Evolutionary conservation across 2,888 invertebrate species (phyloP).

Genomic region (Miltochrista miniata): DNA sequence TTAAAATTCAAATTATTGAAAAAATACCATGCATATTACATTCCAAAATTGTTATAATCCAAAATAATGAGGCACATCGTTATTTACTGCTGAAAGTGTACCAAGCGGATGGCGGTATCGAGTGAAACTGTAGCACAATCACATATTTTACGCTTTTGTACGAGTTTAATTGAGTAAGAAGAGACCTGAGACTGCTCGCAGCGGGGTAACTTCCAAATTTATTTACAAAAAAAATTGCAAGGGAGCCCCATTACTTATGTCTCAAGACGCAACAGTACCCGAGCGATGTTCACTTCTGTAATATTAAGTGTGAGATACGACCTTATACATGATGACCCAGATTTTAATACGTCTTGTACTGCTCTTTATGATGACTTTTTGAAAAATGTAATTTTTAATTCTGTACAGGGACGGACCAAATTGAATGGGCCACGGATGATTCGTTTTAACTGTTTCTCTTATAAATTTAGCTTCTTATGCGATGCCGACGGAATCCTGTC

Average conservation of each 20-base stretch:
- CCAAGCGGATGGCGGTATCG: slow-evolving; percentile 49
- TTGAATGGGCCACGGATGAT: slow-evolving; percentile 66
- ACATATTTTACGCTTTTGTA: slow-evolving; percentile 80
- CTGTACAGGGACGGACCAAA: slow-evolving; percentile 59
- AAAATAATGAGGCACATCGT: slow-evolving; percentile 73
- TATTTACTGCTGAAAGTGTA: slow-evolving; percentile 68
- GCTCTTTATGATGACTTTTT: slow-evolving; percentile 82
- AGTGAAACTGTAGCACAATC: slow-evolving; percentile 75
- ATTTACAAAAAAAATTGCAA: slow-evolving; percentile 66
- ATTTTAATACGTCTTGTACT: slow-evolving; percentile 68
- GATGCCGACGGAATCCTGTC: slow-evolving; percentile 68
- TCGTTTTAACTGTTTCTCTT: slow-evolving; percentile 75
- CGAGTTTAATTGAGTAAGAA: slow-evolving; percentile 79
- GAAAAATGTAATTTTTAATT: slow-evolving; percentile 82
- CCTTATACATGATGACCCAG: slow-evolving; percentile 76
- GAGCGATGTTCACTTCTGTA: slow-evolving; percentile 62
- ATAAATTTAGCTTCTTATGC: slow-evolving; percentile 80
- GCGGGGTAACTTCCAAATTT: slow-evolving; percentile 79
- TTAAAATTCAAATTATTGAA: slow-evolving; percentile 38
- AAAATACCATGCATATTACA: slow-evolving; percentile 55
- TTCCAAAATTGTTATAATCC: slow-evolving; percentile 74
- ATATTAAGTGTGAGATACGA: slow-evolving; percentile 80
- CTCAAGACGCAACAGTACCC: slow-evolving; percentile 66
- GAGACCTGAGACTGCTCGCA: slow-evolving; percentile 66
- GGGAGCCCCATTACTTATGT: slow-evolving; percentile 77